Evolutionary conservation across 2,113 vertebrate species (phyloP).

Genomic region (Crypturellus undulatus): DNA sequence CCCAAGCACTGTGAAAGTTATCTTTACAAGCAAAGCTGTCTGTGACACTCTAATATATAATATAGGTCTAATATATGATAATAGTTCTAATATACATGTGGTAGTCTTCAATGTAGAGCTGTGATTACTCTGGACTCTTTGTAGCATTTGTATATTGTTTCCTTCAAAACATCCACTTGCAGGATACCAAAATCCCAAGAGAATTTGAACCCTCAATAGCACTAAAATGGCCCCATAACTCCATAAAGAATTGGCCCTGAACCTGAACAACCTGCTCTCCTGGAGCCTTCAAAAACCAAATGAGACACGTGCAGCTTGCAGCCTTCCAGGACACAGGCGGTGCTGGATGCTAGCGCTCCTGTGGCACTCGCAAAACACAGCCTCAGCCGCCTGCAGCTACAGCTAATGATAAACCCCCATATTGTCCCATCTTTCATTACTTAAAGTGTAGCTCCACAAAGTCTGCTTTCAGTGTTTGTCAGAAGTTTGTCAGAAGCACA

Average conservation of each 20-base stretch:
- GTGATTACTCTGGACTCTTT: not conserved
- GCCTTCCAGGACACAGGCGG: not conserved
- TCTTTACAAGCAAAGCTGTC: not conserved
- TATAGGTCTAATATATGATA: not conserved
- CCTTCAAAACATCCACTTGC: not conserved
- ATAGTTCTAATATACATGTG: fast-evolving
- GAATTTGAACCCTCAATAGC: not conserved
- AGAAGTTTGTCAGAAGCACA: not conserved
- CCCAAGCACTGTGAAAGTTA: not conserved
- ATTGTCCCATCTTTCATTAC: not conserved
- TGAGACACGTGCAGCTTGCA: not conserved
- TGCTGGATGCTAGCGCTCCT: not conserved
- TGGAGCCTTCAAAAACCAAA: not conserved
- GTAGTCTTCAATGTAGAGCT: not conserved
- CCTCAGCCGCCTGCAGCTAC: not conserved
- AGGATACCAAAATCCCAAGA: not conserved
- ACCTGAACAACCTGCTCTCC: not conserved
- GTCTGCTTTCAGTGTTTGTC: not conserved
- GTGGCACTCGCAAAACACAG: not conserved
- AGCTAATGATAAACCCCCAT: not conserved
- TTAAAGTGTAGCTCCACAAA: not conserved
- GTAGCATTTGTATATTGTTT: not conserved
- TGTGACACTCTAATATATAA: not conserved
- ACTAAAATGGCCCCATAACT: not conserved
- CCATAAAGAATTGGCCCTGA: not conserved